Conservation (phyloP, 2,113 vertebrate genomes). For the Phoxinus phoxinus region DNA sequence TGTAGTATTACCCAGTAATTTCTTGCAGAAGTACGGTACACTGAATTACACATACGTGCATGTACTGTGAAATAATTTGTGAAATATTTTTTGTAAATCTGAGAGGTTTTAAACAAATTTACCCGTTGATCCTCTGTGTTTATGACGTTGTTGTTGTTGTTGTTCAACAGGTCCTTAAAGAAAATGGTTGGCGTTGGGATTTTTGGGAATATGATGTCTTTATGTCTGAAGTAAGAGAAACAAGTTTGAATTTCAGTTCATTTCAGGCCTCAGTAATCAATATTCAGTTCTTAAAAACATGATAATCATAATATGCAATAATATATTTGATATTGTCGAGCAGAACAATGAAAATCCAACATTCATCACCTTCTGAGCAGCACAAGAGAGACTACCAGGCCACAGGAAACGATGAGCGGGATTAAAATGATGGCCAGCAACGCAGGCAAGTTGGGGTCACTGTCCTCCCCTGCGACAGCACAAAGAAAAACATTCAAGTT, state of each 20-base stretch:
- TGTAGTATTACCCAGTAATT: too few relatives aligned
- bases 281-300: neutral
- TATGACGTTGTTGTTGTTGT: constrained; percentile 59
- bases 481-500: neutral
- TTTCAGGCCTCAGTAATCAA: neutral
- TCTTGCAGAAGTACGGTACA: too few relatives aligned
- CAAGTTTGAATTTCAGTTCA: neutral
- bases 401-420: constrained; percentile 63
- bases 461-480: constrained; percentile 54
- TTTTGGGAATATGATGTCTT: constrained; percentile 60
- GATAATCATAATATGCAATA: neutral
- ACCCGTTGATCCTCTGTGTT: constrained; percentile 47
- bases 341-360: neutral
- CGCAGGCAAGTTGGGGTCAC: neutral
- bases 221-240: constrained; percentile 62
- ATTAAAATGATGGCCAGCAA: constrained; percentile 56
- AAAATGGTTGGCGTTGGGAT: constrained; percentile 66
- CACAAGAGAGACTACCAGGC: constrained; percentile 65
- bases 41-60: too few relatives aligned
- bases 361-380: constrained; percentile 67
- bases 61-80: too few relatives aligned
- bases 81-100: neutral
- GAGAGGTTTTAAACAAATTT: neutral
- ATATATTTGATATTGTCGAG: neutral
- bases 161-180: constrained; percentile 69